phyloP scores from a whole-genome alignment of 2,797 vertebrate species.

The Acridotheres tristis region DNA sequence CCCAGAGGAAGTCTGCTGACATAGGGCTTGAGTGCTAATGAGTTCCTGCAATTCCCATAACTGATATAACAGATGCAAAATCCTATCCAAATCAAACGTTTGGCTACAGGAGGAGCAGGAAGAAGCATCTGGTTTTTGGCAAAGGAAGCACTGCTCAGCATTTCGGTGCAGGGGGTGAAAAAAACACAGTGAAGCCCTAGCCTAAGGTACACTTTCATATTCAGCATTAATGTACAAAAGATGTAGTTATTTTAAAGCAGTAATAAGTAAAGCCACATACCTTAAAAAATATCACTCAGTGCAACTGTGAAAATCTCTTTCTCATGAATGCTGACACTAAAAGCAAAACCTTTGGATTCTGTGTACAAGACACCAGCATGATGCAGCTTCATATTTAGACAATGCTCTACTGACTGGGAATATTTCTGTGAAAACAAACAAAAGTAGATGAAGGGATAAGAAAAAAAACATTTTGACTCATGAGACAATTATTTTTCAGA shows the following conservation, averaged over 20 bases:
- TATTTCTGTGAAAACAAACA: background rate
- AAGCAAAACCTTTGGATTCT: background rate
- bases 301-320: background rate
- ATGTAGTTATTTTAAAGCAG: background rate
- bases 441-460: background rate
- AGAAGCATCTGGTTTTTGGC: conserved; percentile 36
- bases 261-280: background rate
- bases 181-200: background rate
- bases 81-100: background rate
- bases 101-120: conserved; percentile 1
- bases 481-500: background rate
- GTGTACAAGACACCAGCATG: background rate
- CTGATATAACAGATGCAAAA: conserved; percentile 49
- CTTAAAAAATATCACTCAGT: background rate
- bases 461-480: background rate
- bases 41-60: conserved; percentile 56
- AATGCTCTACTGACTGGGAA: background rate
- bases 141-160: conserved; percentile 31
- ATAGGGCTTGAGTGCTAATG: conserved; percentile 36
- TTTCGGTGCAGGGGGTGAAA: background rate
- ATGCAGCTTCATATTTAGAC: background rate
- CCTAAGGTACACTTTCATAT: background rate
- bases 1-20: conserved; percentile 7
- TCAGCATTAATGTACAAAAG: background rate
- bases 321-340: background rate